These are phyloP conservation scores for Calephelis perditalis DNA, from an alignment of 2,888 invertebrate genomes.

Conservation along the genomic window DNA sequence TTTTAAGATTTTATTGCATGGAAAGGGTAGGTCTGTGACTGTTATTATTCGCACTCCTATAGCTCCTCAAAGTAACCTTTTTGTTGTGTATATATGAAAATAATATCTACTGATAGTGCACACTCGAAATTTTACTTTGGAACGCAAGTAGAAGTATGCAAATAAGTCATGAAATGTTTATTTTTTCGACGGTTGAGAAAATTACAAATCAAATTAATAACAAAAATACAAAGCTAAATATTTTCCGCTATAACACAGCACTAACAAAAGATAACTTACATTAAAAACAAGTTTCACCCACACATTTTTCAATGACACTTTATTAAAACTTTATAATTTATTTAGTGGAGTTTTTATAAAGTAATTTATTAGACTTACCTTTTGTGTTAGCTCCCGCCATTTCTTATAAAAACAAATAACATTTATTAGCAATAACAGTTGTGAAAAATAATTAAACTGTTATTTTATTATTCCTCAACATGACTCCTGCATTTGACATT, in stretches of 20 bases:
- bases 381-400: slow-evolving; percentile 59
- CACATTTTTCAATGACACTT: slow-evolving; percentile 55
- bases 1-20: too few relatives aligned
- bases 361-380: slow-evolving; percentile 40
- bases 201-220: too few relatives aligned
- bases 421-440: slow-evolving; percentile 28
- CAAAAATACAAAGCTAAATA: too few relatives aligned
- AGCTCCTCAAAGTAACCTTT: too few relatives aligned
- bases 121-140: too few relatives aligned
- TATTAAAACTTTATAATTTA: slow-evolving; percentile 23
- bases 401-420: slow-evolving; percentile 48
- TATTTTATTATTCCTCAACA: slow-evolving; percentile 34
- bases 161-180: too few relatives aligned
- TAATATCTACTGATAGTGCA: too few relatives aligned
- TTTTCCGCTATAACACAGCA: slow-evolving; percentile 12
- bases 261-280: slow-evolving; percentile 63
- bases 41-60: too few relatives aligned
- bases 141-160: too few relatives aligned
- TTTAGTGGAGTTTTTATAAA: not conserved
- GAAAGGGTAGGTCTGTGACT: too few relatives aligned
- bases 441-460: slow-evolving; percentile 27
- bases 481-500: slow-evolving; percentile 35
- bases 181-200: too few relatives aligned
- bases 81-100: too few relatives aligned
- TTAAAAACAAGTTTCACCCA: slow-evolving; percentile 63